phyloP scores from a whole-genome alignment of 2,797 vertebrate species.

The Phrynocephalus forsythii region DNA sequence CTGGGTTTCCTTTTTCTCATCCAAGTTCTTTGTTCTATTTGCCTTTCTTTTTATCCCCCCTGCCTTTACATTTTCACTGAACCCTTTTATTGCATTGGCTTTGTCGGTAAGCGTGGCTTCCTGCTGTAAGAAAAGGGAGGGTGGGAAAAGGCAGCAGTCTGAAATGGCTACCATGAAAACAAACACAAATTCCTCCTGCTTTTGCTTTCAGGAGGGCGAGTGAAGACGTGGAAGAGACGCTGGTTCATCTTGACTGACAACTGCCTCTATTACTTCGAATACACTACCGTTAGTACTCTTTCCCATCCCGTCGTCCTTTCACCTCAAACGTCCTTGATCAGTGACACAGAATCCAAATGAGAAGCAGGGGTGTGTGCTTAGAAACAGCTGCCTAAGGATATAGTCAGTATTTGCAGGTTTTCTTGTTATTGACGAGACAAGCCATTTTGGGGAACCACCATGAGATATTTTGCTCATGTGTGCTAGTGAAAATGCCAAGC shows the following conservation, averaged over 20 bases:
- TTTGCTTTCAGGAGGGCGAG: slow-evolving; percentile 85
- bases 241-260: slow-evolving; percentile 97
- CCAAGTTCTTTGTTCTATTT: not conserved
- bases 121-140: not conserved
- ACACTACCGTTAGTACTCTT: slow-evolving; percentile 88
- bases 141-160: not conserved
- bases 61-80: not conserved
- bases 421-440: too few species aligned
- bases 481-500: too few species aligned
- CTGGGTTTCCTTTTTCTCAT: not conserved
- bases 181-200: not conserved
- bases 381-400: too few species aligned
- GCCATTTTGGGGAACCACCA: too few species aligned
- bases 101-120: not conserved
- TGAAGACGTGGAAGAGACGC: slow-evolving; percentile 94
- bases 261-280: slow-evolving; percentile 96
- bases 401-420: too few species aligned
- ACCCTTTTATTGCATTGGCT: not conserved
- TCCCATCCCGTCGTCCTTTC: not conserved
- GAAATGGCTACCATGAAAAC: not conserved
- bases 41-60: not conserved
- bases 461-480: too few species aligned
- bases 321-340: not conserved
- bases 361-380: too few species aligned
- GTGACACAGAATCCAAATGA: too few species aligned